Conservation (phyloP, 2,888 invertebrate species). For the Chymomyza procnemis region DNA sequence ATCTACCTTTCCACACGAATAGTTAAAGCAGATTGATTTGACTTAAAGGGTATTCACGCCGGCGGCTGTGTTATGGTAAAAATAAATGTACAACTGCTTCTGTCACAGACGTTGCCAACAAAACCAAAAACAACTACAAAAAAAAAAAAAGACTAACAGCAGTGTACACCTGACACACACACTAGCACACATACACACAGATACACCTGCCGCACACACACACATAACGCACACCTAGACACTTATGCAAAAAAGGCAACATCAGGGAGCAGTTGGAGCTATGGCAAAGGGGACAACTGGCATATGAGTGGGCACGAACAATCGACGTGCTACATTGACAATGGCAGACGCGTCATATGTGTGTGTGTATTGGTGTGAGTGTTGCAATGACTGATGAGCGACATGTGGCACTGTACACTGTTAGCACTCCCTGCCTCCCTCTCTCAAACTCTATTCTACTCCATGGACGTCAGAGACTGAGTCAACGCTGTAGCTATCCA, state of each 20-base stretch:
- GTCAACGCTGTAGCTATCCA: constrained; percentile 15
- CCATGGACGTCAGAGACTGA: neutral
- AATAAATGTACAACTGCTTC: constrained; percentile 34
- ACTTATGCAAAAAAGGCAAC: constrained; percentile 70
- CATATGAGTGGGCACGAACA: constrained; percentile 44
- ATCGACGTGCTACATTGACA: constrained; percentile 70
- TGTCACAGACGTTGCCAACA: constrained; percentile 61
- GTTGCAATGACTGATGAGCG: constrained; percentile 60
- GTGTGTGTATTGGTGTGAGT: constrained; percentile 18
- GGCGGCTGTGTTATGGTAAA: constrained; percentile 13
- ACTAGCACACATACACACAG: constrained; percentile 15
- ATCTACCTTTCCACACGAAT: no score
- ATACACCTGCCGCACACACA: constrained; percentile 17
- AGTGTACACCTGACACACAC: constrained; percentile 46
- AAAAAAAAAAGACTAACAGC: constrained; percentile 11
- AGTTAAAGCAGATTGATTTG: no score
- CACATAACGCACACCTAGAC: constrained; percentile 29
- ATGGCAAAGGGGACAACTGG: neutral
- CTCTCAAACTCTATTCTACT: neutral
- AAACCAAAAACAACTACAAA: constrained; percentile 12
- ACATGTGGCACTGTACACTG: constrained; percentile 49
- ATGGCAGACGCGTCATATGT: constrained; percentile 57
- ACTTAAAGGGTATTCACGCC: neutral
- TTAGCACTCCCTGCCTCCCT: neutral
- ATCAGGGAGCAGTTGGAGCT: constrained; percentile 24